phyloP scores from a whole-genome alignment of 1,140 invertebrate species.

The Episyrphus balteatus region DNA sequence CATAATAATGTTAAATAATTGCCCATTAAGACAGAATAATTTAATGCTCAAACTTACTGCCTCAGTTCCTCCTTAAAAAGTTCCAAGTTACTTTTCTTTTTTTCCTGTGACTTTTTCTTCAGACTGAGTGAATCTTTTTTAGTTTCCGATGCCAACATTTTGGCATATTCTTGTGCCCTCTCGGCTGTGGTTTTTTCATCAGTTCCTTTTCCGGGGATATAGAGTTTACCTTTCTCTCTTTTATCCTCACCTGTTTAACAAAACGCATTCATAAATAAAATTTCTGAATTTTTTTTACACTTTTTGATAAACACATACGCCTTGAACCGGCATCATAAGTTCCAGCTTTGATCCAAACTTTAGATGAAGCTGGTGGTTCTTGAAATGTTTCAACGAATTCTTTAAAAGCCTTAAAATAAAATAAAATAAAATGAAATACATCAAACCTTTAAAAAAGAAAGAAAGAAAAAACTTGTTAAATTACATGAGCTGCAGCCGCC shows the following conservation, averaged over 20 bases:
- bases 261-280: neutral
- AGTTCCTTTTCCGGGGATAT: slow-evolving; percentile 82
- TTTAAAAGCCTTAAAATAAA: slow-evolving; percentile 66
- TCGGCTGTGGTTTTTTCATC: slow-evolving; percentile 41
- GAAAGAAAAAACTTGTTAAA: neutral
- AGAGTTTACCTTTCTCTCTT: slow-evolving; percentile 80
- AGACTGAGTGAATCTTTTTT: slow-evolving; percentile 40
- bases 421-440: neutral
- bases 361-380: slow-evolving; percentile 65
- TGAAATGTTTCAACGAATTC: slow-evolving; percentile 97
- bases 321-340: slow-evolving; percentile 90
- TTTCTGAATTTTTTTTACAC: neutral
- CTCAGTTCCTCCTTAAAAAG: slow-evolving; percentile 91
- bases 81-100: slow-evolving; percentile 95
- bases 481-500: slow-evolving; percentile 61
- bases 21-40: too few species aligned
- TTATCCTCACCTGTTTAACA: slow-evolving; percentile 61
- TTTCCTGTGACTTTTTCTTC: slow-evolving; percentile 71
- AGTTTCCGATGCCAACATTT: slow-evolving; percentile 51
- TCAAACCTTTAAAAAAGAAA: neutral
- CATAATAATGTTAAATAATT: too few species aligned
- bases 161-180: slow-evolving; percentile 58
- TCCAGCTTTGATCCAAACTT: slow-evolving; percentile 94
- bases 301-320: slow-evolving; percentile 45
- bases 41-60: slow-evolving; percentile 44